Base-by-base conservation (phyloP, 1,140 invertebrate species). In the Pararge aegeria region DNA sequence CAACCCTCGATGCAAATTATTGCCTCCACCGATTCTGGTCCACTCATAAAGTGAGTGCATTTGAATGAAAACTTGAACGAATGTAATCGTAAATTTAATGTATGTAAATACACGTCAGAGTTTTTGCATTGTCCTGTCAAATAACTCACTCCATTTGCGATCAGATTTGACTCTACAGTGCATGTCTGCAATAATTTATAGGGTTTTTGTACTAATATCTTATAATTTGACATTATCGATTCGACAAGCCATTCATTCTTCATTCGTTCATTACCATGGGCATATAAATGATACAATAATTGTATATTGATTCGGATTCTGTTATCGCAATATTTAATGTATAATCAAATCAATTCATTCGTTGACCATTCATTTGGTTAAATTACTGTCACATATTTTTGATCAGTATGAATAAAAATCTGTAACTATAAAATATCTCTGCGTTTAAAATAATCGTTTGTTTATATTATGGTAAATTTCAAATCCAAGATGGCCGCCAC, bases 51-150 rank as follows among this genome's bases (percentile, higher is more conserved):
- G 3, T 34, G 30, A 34, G 10, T 34, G 0, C 2, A 34, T 34
- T 34, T 42, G 38, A 42, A 42, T 42, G 38, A 42, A 42, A 42
- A 42, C 16, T 42, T 42, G 15, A 42, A 15, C 5, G 38, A 42
- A 42, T 42, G 13, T 42, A 5, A 15, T 16, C 16, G 15, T 42
- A 15, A 42, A 42, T 16, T 42, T 42, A 42, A 42, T 42, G 38
- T 42, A 42, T 16, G 38, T 42, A 18, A 16, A 42, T 15, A 16
- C 38, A 42, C 16, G 13, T 42, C 38, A 18, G 18, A 16, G 16
- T 5, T 18, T 42, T 42, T 18, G 38, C 38, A 42, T 42, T 42
- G 38, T 42, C 13, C 38, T 42, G 38, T 42, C 38, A 42, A 42
- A 42, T 42, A 42, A 42, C 38, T 42, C 16, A 42, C 16, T 18